A percentile compares a stretch with the other conserved stretches of the same genome.
These are phyloP conservation scores for Callosobruchus maculatus DNA, from an alignment of 2,888 invertebrate species.

Conservation along the genomic window DNA sequence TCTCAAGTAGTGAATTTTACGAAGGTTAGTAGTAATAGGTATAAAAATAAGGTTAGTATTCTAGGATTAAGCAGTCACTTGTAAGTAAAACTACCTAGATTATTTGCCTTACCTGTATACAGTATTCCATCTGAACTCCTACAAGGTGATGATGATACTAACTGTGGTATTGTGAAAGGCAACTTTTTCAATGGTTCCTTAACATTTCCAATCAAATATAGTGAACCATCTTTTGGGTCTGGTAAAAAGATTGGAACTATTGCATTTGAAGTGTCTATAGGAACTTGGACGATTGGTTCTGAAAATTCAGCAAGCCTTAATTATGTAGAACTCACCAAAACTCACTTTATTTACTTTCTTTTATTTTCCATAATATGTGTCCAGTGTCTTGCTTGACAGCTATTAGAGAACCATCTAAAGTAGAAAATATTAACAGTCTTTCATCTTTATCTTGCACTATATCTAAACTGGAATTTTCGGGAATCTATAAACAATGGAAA, in stretches of 20 bases:
- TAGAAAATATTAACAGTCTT: slow-evolving; percentile 81
- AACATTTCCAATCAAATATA: slow-evolving; percentile 77
- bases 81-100: neutral
- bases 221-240: slow-evolving; percentile 93
- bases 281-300: slow-evolving; percentile 90
- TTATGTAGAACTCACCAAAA: too few relatives aligned
- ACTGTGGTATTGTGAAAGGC: slow-evolving; percentile 94
- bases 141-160: slow-evolving; percentile 94
- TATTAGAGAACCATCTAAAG: slow-evolving; percentile 87
- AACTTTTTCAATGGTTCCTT: slow-evolving; percentile 81
- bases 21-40: too few relatives aligned
- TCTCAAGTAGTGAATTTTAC: too few relatives aligned
- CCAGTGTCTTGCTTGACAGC: slow-evolving; percentile 87
- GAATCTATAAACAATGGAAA: neutral
- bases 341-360: slow-evolving; percentile 86
- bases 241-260: slow-evolving; percentile 80
- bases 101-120: slow-evolving; percentile 71
- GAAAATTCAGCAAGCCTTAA: too few relatives aligned
- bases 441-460: slow-evolving; percentile 65
- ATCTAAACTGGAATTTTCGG: slow-evolving; percentile 42
- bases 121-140: slow-evolving; percentile 92
- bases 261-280: slow-evolving; percentile 56
- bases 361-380: slow-evolving; percentile 82
- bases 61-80: too few relatives aligned
- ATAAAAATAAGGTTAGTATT: too few relatives aligned